A percentile compares a stretch with the other conserved stretches of the same genome.
Conservation (phyloP, 2,113 vertebrate genomes). For the Leucoraja erinaceus region DNA sequence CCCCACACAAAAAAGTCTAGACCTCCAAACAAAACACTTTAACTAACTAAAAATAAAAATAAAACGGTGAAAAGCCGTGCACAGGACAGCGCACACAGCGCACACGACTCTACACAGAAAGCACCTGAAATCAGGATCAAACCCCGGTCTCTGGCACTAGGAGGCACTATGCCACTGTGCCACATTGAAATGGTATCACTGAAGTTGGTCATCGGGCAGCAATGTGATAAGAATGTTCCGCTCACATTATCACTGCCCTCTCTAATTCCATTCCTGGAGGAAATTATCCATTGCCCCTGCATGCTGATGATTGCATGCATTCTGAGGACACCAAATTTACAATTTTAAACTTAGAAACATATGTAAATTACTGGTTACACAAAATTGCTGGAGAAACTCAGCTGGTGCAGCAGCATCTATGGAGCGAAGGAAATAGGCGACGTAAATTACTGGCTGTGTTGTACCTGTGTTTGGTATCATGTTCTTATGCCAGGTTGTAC, state of each 20-base stretch:
- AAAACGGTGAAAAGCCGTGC: no score
- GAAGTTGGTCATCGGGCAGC: background rate
- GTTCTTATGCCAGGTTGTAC: background rate
- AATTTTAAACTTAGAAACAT: background rate
- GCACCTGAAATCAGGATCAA: no score
- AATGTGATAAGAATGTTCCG: background rate
- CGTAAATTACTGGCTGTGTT: background rate
- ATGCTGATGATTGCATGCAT: background rate
- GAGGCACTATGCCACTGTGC: no score
- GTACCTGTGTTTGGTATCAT: background rate
- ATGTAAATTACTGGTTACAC: background rate
- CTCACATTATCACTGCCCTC: background rate
- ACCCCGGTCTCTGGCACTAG: no score
- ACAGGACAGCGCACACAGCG: no score
- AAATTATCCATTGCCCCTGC: background rate
- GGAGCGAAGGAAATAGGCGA: no score
- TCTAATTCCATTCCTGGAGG: background rate
- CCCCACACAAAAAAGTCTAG: no score
- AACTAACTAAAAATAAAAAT: no score
- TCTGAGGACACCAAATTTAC: background rate
- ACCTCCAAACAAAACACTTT: no score
- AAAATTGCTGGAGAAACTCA: no score
- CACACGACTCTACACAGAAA: no score
- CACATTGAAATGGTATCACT: background rate
- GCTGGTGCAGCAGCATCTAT: no score